Evolutionary conservation across 2,797 vertebrate species (phyloP).

Genomic region (Discoglossus pictus): DNA sequence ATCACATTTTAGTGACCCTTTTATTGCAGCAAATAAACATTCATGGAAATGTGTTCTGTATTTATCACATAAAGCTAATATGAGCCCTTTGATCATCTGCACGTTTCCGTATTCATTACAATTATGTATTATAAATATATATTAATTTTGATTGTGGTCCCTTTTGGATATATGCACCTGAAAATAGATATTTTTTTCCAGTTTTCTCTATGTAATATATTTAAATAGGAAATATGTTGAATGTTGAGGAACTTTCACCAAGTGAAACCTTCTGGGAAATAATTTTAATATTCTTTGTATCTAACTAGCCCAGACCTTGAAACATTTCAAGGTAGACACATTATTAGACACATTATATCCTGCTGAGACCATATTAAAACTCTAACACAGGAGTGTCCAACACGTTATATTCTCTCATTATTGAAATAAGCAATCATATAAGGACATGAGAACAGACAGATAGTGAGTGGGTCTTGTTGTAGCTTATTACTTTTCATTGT

Average conservation of each 20-base stretch:
- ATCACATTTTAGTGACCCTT: too few species aligned
- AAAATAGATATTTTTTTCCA: constrained; percentile 7
- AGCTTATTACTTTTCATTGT: constrained; percentile 14
- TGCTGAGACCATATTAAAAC: constrained; percentile 44
- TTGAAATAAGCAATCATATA: constrained; percentile 46
- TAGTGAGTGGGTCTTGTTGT: constrained; percentile 2
- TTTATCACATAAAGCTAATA: neutral
- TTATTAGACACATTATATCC: constrained; percentile 42
- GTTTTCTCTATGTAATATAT: constrained; percentile 12
- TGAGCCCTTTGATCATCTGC: constrained; percentile 22
- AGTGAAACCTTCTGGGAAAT: constrained; percentile 38
- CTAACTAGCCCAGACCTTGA: constrained; percentile 39
- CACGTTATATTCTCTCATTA: constrained; percentile 45
- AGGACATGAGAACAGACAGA: constrained; percentile 32
- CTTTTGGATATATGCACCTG: constrained; percentile 9
- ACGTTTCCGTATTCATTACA: constrained; percentile 21
- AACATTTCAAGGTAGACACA: constrained; percentile 43
- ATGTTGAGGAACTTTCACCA: constrained; percentile 23
- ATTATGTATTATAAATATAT: constrained; percentile 15
- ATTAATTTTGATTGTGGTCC: constrained; percentile 19
- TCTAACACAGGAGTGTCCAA: constrained; percentile 41
- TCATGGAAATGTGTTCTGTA: neutral
- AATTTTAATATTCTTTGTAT: constrained; percentile 41
- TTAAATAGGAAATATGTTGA: constrained; percentile 24
- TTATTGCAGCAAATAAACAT: too few species aligned